Percentiles rank a stretch among this genome's conserved stretches.
phyloP scores from a whole-genome alignment of 2,113 vertebrate genomes.

The Scalopus aquaticus region DNA sequence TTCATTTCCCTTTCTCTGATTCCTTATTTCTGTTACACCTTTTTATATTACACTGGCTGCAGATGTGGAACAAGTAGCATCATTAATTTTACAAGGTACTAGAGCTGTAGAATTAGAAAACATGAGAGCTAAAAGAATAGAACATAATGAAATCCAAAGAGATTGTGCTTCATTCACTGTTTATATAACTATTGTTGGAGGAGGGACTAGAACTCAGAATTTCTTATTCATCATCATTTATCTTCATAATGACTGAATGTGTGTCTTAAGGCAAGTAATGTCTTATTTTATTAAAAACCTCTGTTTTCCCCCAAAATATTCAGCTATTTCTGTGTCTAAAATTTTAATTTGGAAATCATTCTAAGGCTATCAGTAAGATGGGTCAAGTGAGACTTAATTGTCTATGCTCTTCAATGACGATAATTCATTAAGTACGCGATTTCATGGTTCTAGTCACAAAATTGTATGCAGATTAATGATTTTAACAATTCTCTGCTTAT shows the following conservation, averaged over 20 bases:
- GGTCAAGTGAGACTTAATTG: conserved; percentile 23
- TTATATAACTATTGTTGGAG: not conserved
- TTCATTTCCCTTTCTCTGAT: not conserved
- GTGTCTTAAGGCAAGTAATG: not conserved
- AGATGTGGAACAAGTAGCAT: not conserved
- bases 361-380: not conserved
- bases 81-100: not conserved
- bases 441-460: conserved; percentile 32
- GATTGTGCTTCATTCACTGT: not conserved
- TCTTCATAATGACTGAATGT: not conserved
- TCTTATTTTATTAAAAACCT: not conserved
- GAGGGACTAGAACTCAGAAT: not conserved
- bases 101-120: conserved; percentile 10
- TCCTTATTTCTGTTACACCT: not conserved
- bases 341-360: conserved; percentile 43
- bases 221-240: not conserved
- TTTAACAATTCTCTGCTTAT: conserved; percentile 10
- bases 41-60: not conserved
- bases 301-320: not conserved
- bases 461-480: conserved; percentile 18
- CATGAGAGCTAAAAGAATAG: not conserved
- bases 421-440: conserved; percentile 35
- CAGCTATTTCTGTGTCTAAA: conserved; percentile 3
- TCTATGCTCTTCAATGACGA: not conserved
- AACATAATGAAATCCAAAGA: not conserved